Evolutionary conservation across 2,888 invertebrate genomes (phyloP).

Genomic region (Bellardia pandia): DNA sequence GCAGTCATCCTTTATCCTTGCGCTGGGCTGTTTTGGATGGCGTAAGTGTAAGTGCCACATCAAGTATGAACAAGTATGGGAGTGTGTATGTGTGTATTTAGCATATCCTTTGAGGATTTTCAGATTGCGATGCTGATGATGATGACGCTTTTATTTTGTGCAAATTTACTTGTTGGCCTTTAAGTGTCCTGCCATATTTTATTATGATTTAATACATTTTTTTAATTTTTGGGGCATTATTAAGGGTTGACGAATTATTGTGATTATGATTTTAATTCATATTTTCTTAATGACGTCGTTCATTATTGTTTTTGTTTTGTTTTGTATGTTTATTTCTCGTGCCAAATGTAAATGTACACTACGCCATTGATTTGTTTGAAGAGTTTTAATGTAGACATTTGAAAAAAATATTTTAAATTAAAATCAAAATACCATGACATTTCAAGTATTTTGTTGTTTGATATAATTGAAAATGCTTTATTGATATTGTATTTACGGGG

Average conservation of each 20-base stretch:
- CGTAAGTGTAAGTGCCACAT: conserved; percentile 52
- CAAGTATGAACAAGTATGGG: conserved; percentile 5
- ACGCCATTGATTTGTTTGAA: conserved; percentile 69
- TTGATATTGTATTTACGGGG: background rate
- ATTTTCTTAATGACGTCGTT: conserved; percentile 72
- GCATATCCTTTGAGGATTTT: conserved; percentile 68
- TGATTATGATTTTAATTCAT: conserved; percentile 66
- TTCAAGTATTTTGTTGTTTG: conserved; percentile 72
- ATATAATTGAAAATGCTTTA: conserved; percentile 11
- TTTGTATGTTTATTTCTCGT: conserved; percentile 34
- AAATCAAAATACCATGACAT: conserved; percentile 75
- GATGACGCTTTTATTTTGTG: conserved; percentile 59
- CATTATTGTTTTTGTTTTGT: conserved; percentile 35
- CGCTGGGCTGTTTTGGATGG: conserved; percentile 47
- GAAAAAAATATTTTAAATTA: conserved; percentile 63
- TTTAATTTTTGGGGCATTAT: conserved; percentile 28
- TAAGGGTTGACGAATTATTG: conserved; percentile 70
- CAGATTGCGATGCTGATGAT: conserved; percentile 33
- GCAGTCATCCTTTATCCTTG: conserved; percentile 25
- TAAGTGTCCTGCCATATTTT: conserved; percentile 72
- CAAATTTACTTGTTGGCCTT: conserved; percentile 58
- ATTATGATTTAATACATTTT: conserved; percentile 56
- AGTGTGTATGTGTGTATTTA: conserved; percentile 51
- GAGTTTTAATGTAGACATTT: conserved; percentile 66
- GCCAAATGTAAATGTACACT: conserved; percentile 34